These are phyloP conservation scores for Erpornis zantholeuca DNA, from an alignment of 2,113 vertebrate genomes.

Conservation along the genomic window DNA sequence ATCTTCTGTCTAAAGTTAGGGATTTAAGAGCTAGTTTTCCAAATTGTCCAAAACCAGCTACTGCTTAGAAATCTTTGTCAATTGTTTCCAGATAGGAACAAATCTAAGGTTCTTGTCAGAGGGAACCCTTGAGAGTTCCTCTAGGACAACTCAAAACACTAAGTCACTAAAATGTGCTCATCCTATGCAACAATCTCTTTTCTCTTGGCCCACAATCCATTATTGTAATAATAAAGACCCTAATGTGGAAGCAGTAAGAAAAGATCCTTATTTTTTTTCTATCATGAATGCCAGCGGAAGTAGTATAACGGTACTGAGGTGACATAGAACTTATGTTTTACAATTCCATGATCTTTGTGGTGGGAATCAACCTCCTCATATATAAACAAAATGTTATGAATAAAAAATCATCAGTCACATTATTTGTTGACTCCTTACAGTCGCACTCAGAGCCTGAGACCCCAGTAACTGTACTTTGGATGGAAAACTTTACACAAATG, in stretches of 20 bases:
- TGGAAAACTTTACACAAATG: fast-evolving
- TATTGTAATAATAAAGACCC: background rate
- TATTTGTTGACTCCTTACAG: background rate
- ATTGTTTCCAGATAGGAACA: background rate
- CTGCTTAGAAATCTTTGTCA: background rate
- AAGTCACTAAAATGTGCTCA: background rate
- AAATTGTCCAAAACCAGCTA: background rate
- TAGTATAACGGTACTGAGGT: background rate
- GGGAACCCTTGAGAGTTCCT: background rate
- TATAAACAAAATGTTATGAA: background rate
- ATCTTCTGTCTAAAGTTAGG: background rate
- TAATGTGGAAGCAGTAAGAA: background rate
- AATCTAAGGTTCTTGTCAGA: background rate
- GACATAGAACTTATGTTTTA: background rate
- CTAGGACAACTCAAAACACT: background rate
- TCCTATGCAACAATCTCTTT: background rate
- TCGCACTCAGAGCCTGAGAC: background rate
- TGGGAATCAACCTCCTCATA: background rate
- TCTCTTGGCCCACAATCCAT: background rate
- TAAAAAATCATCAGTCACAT: background rate
- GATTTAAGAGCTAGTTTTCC: background rate
- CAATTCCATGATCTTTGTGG: background rate
- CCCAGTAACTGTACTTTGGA: background rate
- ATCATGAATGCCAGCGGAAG: background rate
- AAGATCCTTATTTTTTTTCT: background rate